These are phyloP conservation scores for Brenthis hecate DNA, from an alignment of 2,888 invertebrate species.

Conservation along the genomic window DNA sequence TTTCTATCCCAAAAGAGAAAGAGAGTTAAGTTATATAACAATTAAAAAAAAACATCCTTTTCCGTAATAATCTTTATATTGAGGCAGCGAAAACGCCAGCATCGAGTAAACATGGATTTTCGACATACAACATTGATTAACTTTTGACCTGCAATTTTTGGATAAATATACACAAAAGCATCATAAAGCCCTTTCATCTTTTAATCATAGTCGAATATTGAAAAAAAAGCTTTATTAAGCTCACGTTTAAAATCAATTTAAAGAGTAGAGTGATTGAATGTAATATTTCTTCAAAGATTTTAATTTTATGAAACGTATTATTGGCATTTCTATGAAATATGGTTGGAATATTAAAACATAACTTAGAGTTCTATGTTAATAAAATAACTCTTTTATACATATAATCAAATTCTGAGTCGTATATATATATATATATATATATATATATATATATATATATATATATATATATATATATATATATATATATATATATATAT, in stretches of 20 bases:
- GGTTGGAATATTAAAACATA: too few relatives aligned
- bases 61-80: neutral
- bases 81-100: constrained; percentile 12
- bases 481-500: too few relatives aligned
- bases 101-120: constrained; percentile 40
- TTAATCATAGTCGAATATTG: constrained; percentile 35
- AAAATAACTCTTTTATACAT: too few relatives aligned
- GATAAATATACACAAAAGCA: constrained; percentile 37
- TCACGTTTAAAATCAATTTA: neutral
- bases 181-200: constrained; percentile 33
- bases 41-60: too few relatives aligned
- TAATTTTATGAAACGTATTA: neutral
- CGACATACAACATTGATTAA: constrained; percentile 45
- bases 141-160: constrained; percentile 39
- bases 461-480: too few relatives aligned
- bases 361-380: too few relatives aligned
- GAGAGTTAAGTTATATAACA: too few relatives aligned
- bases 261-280: neutral
- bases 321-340: neutral
- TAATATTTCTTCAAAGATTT: neutral
- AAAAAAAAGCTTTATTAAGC: constrained; percentile 19
- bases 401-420: too few relatives aligned
- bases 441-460: too few relatives aligned
- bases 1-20: too few relatives aligned
- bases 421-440: too few relatives aligned